phyloP scores from a whole-genome alignment of 2,797 vertebrate species.

The Syngnathus rostellatus region DNA sequence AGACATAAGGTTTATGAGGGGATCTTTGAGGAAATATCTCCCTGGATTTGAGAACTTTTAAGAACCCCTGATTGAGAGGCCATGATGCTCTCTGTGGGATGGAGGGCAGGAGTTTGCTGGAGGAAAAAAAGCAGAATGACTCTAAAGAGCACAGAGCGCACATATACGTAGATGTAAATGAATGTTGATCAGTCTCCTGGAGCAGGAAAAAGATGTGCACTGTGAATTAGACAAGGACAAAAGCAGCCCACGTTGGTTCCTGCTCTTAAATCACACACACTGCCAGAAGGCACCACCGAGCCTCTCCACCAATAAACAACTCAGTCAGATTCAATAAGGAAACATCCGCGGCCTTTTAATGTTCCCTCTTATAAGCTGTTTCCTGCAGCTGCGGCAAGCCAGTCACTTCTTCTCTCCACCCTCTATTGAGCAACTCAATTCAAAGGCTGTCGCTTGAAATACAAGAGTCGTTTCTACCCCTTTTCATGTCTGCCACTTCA shows the following conservation, averaged over 20 bases:
- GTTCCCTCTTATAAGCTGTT: constrained; percentile 19
- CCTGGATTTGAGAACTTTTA: not conserved
- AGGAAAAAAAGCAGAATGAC: constrained; percentile 41
- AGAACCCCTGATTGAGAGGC: constrained; percentile 31
- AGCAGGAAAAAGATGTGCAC: constrained; percentile 21
- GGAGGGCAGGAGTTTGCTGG: constrained; percentile 16
- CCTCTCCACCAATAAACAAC: constrained; percentile 16
- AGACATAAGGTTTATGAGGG: not conserved
- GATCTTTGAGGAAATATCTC: not conserved
- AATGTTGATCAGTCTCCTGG: constrained; percentile 46
- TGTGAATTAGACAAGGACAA: constrained; percentile 16
- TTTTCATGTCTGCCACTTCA: constrained; percentile 40
- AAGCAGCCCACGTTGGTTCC: constrained; percentile 9
- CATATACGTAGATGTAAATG: not conserved
- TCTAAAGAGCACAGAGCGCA: constrained; percentile 9
- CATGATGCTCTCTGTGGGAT: constrained; percentile 41
- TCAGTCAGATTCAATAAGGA: constrained; percentile 28
- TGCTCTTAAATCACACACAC: constrained; percentile 13
- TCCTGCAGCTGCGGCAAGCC: constrained; percentile 40
- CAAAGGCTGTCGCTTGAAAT: constrained; percentile 26
- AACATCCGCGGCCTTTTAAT: constrained; percentile 25
- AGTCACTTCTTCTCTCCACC: constrained; percentile 25
- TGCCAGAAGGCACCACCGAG: not conserved
- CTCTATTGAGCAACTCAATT: constrained; percentile 29
- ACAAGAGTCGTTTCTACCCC: constrained; percentile 16